phyloP scores from a whole-genome alignment of 2,113 vertebrate genomes.

The Ammodytes dubius region DNA sequence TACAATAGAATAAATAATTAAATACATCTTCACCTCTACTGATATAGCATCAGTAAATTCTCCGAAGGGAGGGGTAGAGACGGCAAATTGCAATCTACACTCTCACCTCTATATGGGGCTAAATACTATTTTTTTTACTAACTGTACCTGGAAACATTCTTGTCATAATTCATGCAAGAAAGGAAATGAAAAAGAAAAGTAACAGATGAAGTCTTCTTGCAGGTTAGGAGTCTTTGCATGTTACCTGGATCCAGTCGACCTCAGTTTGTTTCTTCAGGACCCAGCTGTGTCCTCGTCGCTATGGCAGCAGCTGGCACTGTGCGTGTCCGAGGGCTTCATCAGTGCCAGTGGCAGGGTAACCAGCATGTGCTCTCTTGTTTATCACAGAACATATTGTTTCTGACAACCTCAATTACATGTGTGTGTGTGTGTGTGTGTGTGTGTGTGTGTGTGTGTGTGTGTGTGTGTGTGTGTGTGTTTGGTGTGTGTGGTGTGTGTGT shows the following conservation, averaged over 20 bases:
- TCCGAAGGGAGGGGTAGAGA: no score
- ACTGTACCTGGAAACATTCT: background rate
- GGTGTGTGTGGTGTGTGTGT: no score
- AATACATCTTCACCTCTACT: no score
- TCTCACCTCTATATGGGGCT: no score
- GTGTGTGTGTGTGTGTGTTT: constrained; percentile 21
- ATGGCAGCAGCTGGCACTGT: constrained; percentile 87
- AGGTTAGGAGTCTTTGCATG: constrained; percentile 89
- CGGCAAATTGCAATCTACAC: no score
- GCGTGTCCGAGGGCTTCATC: constrained; percentile 86
- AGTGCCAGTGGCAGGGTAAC: constrained; percentile 87
- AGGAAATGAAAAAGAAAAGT: background rate
- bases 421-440: constrained; percentile 9
- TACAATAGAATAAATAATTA: no score
- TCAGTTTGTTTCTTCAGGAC: constrained; percentile 83
- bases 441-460: constrained; percentile 23
- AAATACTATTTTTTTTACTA: no score
- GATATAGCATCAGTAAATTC: no score
- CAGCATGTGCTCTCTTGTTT: background rate
- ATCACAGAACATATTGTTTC: background rate
- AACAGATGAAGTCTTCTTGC: constrained; percentile 33
- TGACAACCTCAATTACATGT: background rate
- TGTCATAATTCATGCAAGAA: no score
- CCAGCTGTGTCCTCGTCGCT: constrained; percentile 78
- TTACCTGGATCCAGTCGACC: constrained; percentile 88